Evolutionary conservation across 2,888 invertebrate genomes (phyloP).

Genomic region (Palloptera scutellata): DNA sequence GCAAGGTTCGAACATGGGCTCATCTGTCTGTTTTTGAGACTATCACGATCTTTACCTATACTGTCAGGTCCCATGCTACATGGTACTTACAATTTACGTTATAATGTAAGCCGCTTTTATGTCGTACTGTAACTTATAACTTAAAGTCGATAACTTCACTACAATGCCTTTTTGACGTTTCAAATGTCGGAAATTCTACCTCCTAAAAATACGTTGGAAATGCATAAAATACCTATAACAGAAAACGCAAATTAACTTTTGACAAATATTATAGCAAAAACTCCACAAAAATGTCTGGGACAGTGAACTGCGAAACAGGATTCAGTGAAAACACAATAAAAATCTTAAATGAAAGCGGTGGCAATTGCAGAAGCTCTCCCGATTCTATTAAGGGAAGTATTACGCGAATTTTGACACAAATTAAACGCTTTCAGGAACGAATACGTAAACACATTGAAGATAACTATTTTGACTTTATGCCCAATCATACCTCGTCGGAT

Average conservation of each 20-base stretch:
- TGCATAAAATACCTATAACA: neutral
- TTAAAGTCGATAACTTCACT: no score
- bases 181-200: slow-evolving; percentile 1
- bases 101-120: no score
- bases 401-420: slow-evolving; percentile 53
- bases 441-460: slow-evolving; percentile 60
- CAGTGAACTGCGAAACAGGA: neutral
- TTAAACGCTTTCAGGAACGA: slow-evolving; percentile 57
- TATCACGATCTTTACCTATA: no score
- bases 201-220: neutral
- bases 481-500: slow-evolving; percentile 57
- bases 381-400: slow-evolving; percentile 55
- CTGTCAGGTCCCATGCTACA: no score
- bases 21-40: no score
- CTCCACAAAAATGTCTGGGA: neutral
- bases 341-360: slow-evolving; percentile 9
- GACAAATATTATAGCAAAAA: neutral
- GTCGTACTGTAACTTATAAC: no score
- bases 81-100: no score
- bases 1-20: no score
- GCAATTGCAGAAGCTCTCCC: neutral
- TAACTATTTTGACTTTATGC: slow-evolving; percentile 60
- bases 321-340: slow-evolving; percentile 9
- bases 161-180: slow-evolving; percentile 5
- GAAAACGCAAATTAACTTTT: neutral